A percentile compares a stretch with the other conserved stretches of the same genome.
Conservation (phyloP, 1,140 invertebrate genomes). For the Pseudomyrmex sp. region DNA sequence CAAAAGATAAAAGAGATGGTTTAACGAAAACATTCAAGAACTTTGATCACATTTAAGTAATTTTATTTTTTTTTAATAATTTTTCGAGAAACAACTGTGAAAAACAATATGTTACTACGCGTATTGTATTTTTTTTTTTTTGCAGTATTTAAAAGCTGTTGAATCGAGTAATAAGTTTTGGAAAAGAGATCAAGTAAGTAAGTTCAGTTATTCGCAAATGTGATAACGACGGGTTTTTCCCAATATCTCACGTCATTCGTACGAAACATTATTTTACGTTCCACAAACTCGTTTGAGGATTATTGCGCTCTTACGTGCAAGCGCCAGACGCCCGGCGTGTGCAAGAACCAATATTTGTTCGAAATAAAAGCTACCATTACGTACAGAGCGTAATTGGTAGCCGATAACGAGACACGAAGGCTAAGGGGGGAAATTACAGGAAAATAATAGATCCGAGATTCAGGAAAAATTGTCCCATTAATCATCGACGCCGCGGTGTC, state of each 20-base stretch:
- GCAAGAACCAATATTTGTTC: constrained; percentile 50
- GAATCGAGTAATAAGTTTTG: constrained; percentile 1
- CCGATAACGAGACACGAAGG: not conserved
- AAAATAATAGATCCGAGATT: not conserved
- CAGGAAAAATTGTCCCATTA: constrained; percentile 37
- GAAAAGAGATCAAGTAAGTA: not conserved
- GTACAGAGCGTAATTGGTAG: constrained; percentile 26
- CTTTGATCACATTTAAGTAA: too few relatives aligned
- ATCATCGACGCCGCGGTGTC: not conserved
- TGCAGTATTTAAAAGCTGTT: not conserved
- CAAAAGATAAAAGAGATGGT: too few relatives aligned
- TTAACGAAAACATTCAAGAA: too few relatives aligned
- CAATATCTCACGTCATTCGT: constrained; percentile 25
- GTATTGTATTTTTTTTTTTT: not conserved
- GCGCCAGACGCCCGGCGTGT: constrained; percentile 28
- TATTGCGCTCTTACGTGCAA: constrained; percentile 49
- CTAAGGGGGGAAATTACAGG: not conserved
- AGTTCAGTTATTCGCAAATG: not conserved
- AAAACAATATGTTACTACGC: not conserved
- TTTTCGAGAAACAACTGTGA: not conserved
- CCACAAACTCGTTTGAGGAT: constrained; percentile 43
- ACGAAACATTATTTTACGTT: constrained; percentile 42
- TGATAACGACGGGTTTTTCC: constrained; percentile 9
- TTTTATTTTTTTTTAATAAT: not conserved
- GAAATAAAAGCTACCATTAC: constrained; percentile 46